phyloP scores from a whole-genome alignment of 1,140 invertebrate species.

The Caligus rogercresseyi region DNA sequence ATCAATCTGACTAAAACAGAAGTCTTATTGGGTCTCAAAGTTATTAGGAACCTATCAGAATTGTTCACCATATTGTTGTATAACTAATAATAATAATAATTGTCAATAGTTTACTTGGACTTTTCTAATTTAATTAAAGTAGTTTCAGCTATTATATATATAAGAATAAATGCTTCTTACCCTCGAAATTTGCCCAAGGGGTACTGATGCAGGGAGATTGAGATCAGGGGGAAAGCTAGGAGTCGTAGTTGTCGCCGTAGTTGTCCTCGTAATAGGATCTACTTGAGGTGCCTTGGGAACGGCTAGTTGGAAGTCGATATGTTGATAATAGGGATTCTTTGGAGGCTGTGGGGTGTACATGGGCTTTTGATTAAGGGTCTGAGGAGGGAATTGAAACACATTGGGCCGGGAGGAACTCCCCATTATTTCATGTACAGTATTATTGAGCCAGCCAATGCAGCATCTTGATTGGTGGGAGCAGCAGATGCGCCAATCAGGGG shows the following conservation, averaged over 20 bases:
- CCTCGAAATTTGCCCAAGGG: too few species aligned
- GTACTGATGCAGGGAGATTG: too few species aligned
- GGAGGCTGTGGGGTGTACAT: not conserved
- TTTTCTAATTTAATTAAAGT: too few species aligned
- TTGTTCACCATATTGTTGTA: too few species aligned
- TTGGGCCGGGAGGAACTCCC: not conserved
- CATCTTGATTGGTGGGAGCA: not conserved
- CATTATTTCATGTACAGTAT: slow-evolving; percentile 21
- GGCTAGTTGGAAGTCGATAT: not conserved
- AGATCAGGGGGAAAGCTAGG: not conserved
- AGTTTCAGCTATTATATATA: too few species aligned
- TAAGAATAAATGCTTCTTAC: too few species aligned
- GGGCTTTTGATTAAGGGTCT: not conserved
- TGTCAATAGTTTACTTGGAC: too few species aligned
- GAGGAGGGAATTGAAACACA: slow-evolving; percentile 18
- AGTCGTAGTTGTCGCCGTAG: not conserved
- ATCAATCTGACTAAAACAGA: too few species aligned
- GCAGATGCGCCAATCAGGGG: not conserved
- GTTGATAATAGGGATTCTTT: not conserved
- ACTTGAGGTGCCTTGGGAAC: not conserved
- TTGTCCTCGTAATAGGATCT: not conserved
- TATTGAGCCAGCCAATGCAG: slow-evolving; percentile 26
- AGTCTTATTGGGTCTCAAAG: too few species aligned
- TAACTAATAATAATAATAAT: too few species aligned
- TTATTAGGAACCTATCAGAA: too few species aligned